phyloP scores from a whole-genome alignment of 2,797 vertebrate species.

The Syngnathus rostellatus region DNA sequence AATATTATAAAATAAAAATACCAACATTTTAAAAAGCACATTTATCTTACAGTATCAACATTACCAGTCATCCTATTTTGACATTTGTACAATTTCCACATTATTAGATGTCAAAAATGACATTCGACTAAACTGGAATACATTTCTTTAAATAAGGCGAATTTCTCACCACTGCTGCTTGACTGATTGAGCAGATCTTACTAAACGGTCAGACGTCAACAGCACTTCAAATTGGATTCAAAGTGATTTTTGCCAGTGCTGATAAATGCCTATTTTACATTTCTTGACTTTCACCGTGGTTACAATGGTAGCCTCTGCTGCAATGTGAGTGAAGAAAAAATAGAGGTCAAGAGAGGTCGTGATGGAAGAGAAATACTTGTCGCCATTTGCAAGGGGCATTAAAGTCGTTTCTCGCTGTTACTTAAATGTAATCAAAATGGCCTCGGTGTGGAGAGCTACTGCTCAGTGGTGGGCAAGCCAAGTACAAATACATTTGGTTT shows the following conservation, averaged over 20 bases:
- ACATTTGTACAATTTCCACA: too few species aligned
- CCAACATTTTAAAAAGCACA: too few species aligned
- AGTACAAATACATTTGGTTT: too few species aligned
- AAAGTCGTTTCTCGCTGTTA: conserved; percentile 43
- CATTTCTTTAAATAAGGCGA: conserved; percentile 32
- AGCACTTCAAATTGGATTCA: conserved; percentile 38
- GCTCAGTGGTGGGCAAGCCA: conserved; percentile 33
- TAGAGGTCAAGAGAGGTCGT: conserved; percentile 47
- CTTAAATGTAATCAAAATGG: conserved; percentile 45
- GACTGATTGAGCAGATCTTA: conserved; percentile 38
- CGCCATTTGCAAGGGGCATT: conserved; percentile 54
- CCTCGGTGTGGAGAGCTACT: conserved; percentile 26
- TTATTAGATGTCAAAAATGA: too few species aligned
- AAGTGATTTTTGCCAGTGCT: conserved; percentile 43
- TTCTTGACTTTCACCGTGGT: conserved; percentile 39
- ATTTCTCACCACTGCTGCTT: conserved; percentile 40
- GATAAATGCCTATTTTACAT: conserved; percentile 41
- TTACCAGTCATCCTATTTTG: too few species aligned
- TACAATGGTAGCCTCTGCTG: conserved; percentile 33
- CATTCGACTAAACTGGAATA: conserved; percentile 21
- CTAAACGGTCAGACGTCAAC: conserved; percentile 30
- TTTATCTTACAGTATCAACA: too few species aligned
- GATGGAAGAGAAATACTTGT: conserved; percentile 22
- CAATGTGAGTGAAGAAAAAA: conserved; percentile 27
- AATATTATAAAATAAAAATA: too few species aligned